phyloP scores from a whole-genome alignment of 2,113 vertebrate species.

The Lampris incognitus region DNA sequence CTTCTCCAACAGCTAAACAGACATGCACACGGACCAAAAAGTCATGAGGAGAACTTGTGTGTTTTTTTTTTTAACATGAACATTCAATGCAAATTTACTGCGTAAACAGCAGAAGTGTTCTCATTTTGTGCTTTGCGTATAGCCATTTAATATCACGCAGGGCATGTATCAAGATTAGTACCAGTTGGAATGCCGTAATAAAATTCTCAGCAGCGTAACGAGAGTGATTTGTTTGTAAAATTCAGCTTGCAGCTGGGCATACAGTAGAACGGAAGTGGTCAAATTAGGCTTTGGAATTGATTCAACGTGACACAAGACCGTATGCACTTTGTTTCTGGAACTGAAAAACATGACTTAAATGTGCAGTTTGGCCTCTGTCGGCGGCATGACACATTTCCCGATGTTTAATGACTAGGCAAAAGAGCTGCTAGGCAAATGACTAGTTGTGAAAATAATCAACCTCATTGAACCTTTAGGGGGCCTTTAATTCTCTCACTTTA shows the following conservation, averaged over 20 bases:
- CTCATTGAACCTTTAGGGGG: no score
- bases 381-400: background rate
- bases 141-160: background rate
- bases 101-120: background rate
- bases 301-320: background rate
- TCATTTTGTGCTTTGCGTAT: no score
- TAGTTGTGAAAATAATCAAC: background rate
- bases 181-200: constrained; percentile 1
- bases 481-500: no score
- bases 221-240: background rate
- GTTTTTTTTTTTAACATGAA: background rate
- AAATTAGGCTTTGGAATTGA: no score
- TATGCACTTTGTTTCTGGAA: background rate
- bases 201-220: background rate
- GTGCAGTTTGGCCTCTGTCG: background rate
- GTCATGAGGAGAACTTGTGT: background rate
- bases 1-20: constrained; percentile 73
- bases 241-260: background rate
- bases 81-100: background rate
- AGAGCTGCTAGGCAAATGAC: background rate
- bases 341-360: background rate
- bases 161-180: constrained; percentile 11
- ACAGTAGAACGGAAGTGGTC: background rate
- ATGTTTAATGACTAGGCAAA: background rate
- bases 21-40: background rate